These are phyloP conservation scores for Muscidifurax raptorellus DNA, from an alignment of 1,140 invertebrate genomes.

Conservation along the genomic window DNA sequence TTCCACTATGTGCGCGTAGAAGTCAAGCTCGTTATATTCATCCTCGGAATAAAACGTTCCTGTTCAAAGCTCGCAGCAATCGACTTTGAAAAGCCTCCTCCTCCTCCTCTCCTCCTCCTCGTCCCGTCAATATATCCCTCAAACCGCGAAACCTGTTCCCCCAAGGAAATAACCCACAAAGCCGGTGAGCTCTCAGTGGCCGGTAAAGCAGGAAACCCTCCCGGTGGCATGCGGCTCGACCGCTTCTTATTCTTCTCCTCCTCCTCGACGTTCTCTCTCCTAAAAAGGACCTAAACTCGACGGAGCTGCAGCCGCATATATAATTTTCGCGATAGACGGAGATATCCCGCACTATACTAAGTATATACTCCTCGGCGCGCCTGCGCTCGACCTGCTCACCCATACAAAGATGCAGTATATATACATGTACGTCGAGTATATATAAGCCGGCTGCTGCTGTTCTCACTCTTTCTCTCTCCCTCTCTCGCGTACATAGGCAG, in stretches of 20 bases:
- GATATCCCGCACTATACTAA: background rate
- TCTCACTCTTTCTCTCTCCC: background rate
- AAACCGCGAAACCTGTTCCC: background rate
- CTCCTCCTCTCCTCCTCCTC: background rate
- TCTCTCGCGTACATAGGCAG: background rate
- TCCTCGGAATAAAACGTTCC: background rate
- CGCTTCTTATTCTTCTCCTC: background rate
- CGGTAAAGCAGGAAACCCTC: background rate
- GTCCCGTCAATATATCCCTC: background rate
- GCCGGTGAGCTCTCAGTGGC: background rate
- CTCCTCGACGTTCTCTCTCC: background rate
- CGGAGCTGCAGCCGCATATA: background rate
- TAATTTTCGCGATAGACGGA: constrained; percentile 1
- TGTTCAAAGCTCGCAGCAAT: background rate
- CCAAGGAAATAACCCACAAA: background rate
- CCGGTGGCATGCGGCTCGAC: background rate
- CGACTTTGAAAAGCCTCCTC: background rate
- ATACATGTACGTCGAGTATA: too few species aligned
- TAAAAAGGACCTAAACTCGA: constrained; percentile 20
- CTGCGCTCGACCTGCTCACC: background rate
- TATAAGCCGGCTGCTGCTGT: background rate
- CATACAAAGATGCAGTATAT: too few species aligned
- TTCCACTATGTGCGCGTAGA: too few species aligned
- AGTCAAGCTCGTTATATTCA: background rate
- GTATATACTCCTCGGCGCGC: background rate